Percentiles rank a stretch among this genome's conserved stretches.
Evolutionary conservation across 1,140 invertebrate species (phyloP).

Genomic region (Agraylea sexmaculata): DNA sequence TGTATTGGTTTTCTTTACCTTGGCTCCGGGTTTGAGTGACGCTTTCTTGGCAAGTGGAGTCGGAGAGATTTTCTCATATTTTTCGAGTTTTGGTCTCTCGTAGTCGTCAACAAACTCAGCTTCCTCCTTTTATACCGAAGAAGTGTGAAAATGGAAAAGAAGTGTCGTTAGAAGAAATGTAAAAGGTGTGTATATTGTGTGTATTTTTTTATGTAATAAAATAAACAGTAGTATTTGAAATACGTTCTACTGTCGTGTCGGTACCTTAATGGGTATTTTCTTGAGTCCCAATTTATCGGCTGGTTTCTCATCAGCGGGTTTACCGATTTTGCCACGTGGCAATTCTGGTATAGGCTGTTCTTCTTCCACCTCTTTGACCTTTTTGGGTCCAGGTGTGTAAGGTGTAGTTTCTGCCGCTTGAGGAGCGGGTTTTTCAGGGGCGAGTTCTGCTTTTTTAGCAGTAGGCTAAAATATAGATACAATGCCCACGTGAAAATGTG

Average conservation of each 20-base stretch:
- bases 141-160: background rate
- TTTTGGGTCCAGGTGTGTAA: slow-evolving; percentile 17
- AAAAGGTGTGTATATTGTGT: slow-evolving; percentile 1
- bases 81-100: background rate
- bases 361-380: slow-evolving; percentile 19
- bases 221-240: background rate
- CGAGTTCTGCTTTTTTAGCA: slow-evolving; percentile 1
- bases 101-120: background rate
- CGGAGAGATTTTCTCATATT: background rate
- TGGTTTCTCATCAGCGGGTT: slow-evolving; percentile 10
- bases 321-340: slow-evolving; percentile 7
- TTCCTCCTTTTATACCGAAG: slow-evolving; percentile 5
- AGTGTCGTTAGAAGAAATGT: background rate
- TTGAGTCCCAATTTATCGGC: slow-evolving; percentile 16
- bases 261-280: slow-evolving; percentile 15
- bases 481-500: background rate
- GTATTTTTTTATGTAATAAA: background rate
- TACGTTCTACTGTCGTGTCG: background rate
- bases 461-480: slow-evolving; percentile 4
- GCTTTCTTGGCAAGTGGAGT: slow-evolving; percentile 13
- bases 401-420: slow-evolving; percentile 11
- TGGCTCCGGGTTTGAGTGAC: slow-evolving; percentile 4
- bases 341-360: slow-evolving; percentile 21
- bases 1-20: too few species aligned
- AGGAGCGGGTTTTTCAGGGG: slow-evolving; percentile 9